Evolutionary conservation across 2,888 invertebrate species (phyloP).

Genomic region (Epirrhoe alternata): DNA sequence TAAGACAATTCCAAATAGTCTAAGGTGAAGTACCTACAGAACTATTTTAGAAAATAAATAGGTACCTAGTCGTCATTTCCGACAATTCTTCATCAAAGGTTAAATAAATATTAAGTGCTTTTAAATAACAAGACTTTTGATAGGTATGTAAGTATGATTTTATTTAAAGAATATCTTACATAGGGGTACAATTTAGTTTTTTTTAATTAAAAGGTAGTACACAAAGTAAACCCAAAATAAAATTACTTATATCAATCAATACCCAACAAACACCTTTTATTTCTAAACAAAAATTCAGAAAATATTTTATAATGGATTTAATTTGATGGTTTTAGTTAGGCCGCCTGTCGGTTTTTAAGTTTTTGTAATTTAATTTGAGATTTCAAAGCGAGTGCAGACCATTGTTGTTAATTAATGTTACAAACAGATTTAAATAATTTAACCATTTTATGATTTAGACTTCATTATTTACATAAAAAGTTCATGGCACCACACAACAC

Average conservation of each 20-base stretch:
- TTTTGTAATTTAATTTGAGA: background rate
- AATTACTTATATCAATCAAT: conserved; percentile 36
- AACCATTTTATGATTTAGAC: background rate
- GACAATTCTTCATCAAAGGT: too few species aligned
- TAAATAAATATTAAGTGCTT: background rate
- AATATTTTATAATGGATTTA: conserved; percentile 7
- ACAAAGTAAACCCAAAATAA: conserved; percentile 34
- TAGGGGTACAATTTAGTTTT: conserved; percentile 40
- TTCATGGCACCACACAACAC: conserved; percentile 16
- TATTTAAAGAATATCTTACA: conserved; percentile 63
- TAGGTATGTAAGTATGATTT: conserved; percentile 52
- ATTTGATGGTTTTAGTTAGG: conserved; percentile 12
- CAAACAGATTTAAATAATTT: background rate
- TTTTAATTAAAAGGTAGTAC: conserved; percentile 42
- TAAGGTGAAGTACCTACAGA: too few species aligned
- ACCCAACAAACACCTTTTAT: conserved; percentile 26
- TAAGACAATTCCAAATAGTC: too few species aligned
- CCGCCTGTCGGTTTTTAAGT: conserved; percentile 1
- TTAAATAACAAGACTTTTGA: background rate
- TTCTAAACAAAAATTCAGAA: conserved; percentile 16
- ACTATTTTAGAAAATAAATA: too few species aligned
- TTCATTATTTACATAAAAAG: conserved; percentile 17
- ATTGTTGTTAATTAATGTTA: background rate
- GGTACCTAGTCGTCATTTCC: too few species aligned
- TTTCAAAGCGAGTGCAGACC: background rate